Evolutionary conservation across 2,888 invertebrate species (phyloP).

Genomic region (Steinernema hermaphroditum): DNA sequence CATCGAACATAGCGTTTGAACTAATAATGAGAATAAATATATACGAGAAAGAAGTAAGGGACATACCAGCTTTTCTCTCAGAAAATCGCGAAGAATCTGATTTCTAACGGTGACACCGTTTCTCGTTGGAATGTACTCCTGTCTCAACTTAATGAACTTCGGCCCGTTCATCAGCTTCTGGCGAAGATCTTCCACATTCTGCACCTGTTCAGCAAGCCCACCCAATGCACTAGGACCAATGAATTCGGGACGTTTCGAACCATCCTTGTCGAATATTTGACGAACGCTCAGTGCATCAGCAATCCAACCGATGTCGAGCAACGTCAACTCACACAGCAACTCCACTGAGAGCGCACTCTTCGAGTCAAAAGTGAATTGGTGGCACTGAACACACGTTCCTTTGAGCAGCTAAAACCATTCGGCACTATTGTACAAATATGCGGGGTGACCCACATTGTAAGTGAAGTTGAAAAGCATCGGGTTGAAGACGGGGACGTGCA

Average conservation of each 20-base stretch:
- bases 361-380: conserved; percentile 63
- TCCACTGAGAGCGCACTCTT: conserved; percentile 66
- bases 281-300: background rate
- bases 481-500: conserved; percentile 85
- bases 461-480: conserved; percentile 82
- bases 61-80: conserved; percentile 47
- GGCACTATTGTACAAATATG: background rate
- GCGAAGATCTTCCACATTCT: background rate
- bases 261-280: conserved; percentile 29
- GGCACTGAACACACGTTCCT: conserved; percentile 69
- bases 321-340: conserved; percentile 74
- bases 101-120: conserved; percentile 53
- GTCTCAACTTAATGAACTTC: background rate
- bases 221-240: background rate
- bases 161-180: background rate
- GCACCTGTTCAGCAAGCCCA: background rate
- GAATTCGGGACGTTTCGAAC: conserved; percentile 2
- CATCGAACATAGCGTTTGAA: conserved; percentile 57
- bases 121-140: conserved; percentile 42
- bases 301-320: conserved; percentile 25
- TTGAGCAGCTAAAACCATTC: conserved; percentile 66
- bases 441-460: conserved; percentile 72
- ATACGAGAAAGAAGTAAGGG: background rate
- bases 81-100: conserved; percentile 46
- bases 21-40: conserved; percentile 44